Evolutionary conservation across 2,888 invertebrate species (phyloP).

Genomic region (Gandaritis pyraliata): DNA sequence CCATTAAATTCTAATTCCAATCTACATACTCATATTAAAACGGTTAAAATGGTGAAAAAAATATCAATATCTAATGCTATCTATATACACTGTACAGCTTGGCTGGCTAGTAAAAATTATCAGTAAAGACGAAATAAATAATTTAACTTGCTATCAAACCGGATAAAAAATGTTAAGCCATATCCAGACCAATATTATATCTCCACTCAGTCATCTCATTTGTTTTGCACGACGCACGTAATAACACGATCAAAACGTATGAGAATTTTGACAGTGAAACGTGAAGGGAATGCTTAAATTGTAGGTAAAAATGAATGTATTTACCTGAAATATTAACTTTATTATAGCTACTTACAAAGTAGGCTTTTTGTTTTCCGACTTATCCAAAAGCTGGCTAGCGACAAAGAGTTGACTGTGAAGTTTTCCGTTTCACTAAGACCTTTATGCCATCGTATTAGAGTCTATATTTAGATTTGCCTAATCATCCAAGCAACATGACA

Average conservation of each 20-base stretch:
- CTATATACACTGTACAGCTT: no score
- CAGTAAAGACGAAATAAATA: no score
- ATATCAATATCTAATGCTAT: no score
- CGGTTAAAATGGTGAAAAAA: no score
- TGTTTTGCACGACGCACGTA: slow-evolving; percentile 75
- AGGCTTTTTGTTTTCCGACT: slow-evolving; percentile 14
- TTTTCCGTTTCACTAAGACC: no score
- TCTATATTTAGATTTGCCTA: no score
- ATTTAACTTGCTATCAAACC: not conserved
- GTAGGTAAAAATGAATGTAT: slow-evolving; percentile 51
- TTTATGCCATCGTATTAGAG: no score
- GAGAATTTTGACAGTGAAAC: slow-evolving; percentile 76
- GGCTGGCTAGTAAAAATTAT: no score
- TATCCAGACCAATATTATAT: slow-evolving; percentile 21
- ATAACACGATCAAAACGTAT: slow-evolving; percentile 80
- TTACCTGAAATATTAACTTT: slow-evolving; percentile 37
- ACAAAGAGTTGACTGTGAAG: no score
- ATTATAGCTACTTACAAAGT: slow-evolving; percentile 19
- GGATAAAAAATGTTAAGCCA: not conserved
- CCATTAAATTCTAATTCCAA: no score
- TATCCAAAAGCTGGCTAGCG: not conserved
- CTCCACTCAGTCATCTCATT: slow-evolving; percentile 61
- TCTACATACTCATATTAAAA: no score
- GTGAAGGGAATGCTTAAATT: slow-evolving; percentile 70
- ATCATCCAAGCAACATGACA: no score